Percentiles rank a stretch among this genome's conserved stretches.
phyloP scores from a whole-genome alignment of 2,797 vertebrate species.

The Cirrhinus mrigala region DNA sequence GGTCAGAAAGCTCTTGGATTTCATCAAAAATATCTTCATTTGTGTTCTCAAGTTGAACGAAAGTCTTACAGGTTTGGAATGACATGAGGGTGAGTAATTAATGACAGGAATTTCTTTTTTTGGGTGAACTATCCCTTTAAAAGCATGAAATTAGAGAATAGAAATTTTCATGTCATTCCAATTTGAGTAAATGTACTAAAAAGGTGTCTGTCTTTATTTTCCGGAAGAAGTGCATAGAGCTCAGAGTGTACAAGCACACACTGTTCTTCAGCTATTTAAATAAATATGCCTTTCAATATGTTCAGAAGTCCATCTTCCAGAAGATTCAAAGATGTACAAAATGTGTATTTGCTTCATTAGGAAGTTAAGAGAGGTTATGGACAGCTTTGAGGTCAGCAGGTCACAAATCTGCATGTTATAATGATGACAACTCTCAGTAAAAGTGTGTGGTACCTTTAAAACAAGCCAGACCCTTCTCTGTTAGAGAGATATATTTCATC shows the following conservation, averaged over 20 bases:
- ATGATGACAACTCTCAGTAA: background rate
- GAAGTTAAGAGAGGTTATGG: background rate
- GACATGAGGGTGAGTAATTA: no score
- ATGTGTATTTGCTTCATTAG: background rate
- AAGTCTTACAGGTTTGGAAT: no score
- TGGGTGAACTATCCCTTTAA: no score
- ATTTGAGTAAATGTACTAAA: background rate
- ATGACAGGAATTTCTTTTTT: no score
- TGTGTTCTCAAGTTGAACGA: no score
- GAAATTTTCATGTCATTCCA: background rate
- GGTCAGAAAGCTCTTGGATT: no score
- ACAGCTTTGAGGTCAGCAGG: background rate
- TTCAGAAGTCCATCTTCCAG: background rate
- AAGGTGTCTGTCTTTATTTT: background rate
- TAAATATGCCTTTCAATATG: background rate
- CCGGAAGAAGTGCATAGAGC: background rate
- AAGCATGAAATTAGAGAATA: background rate
- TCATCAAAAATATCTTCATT: no score
- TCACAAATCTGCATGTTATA: slow-evolving; percentile 1
- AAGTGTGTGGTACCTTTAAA: background rate
- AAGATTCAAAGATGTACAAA: background rate
- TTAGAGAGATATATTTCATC: background rate
- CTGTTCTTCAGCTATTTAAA: background rate
- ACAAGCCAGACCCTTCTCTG: background rate
- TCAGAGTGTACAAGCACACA: background rate